Evolutionary conservation across 1,140 invertebrate species (phyloP), one percentile per base, ranked within the genome.

Genomic region (Anagrus nilaparvatae): DNA sequence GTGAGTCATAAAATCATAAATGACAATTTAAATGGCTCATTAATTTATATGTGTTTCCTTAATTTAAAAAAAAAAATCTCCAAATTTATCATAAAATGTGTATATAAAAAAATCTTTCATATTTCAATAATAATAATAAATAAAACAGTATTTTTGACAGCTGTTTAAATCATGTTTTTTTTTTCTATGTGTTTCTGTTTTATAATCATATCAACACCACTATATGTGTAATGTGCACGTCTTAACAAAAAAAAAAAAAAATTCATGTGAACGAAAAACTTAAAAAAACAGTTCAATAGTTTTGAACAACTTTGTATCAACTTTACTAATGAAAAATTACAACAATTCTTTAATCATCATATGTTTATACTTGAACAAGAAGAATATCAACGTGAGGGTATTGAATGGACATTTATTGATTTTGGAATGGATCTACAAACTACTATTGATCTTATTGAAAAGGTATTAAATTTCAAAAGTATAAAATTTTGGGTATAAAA

Each of bases 321-420:
- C 71, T 82, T 81, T 68, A 81, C 79, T 58, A 83, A 83, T 61
- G 79, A 82, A 63, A 75, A 79, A 52, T 69, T 81, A 38, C 79
- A 81, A 54, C 79, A 81, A 54, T 81, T 81, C 71, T 81, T 81
- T 75, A 81, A 81, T 60, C 78, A 81, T 49, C 78, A 81, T 67
- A 82, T 81, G 78, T 81, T 81, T 61, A 78, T 81, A 33, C 72
- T 81, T 53, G 79, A 82, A 58, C 77, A 79, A 65, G 77, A 79
- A 62, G 80, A 82, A 49, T 83, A 84, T 67, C 78, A 79, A 51
- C 70, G 74, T 43, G 77, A 79, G 58, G 74, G 73, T 39, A 81
- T 81, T 65, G 71, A 79, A 31, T 81, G 79, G 79, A 72, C 73
- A 43, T 81, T 82, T 63, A 81, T 82, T 67, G 79, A 83, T 64